Conservation (phyloP, 2,888 invertebrate species). For the Monoplex corrugatus region DNA sequence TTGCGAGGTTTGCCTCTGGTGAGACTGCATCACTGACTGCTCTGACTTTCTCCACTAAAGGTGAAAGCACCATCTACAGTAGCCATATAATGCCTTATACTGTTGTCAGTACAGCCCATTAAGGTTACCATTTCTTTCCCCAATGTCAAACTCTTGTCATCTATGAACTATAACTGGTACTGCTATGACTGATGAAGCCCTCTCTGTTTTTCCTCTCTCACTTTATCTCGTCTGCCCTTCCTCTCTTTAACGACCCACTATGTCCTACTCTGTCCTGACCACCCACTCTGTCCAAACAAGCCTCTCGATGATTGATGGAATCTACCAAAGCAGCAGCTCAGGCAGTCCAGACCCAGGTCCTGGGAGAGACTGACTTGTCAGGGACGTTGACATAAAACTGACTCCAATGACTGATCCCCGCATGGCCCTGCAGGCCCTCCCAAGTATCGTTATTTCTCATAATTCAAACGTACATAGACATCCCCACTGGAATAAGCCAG, state of each 20-base stretch:
- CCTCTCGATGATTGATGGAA: neutral
- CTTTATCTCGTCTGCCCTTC: neutral
- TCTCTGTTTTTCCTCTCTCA: neutral
- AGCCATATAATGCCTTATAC: too few relatives aligned
- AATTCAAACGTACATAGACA: too few relatives aligned
- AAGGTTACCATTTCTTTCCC: too few relatives aligned
- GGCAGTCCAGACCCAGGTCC: neutral
- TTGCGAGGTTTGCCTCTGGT: too few relatives aligned
- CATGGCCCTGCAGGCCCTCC: neutral
- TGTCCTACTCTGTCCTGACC: neutral
- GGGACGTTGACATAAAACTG: neutral
- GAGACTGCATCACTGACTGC: too few relatives aligned
- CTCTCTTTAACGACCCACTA: neutral
- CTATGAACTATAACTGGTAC: neutral
- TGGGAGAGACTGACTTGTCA: neutral
- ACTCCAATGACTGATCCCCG: neutral
- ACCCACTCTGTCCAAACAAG: neutral
- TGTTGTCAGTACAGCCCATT: too few relatives aligned
- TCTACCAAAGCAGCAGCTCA: constrained; percentile 2
- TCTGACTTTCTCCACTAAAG: too few relatives aligned
- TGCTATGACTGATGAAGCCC: too few relatives aligned
- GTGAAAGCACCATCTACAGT: too few relatives aligned
- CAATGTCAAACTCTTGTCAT: neutral
- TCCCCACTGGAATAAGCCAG: neutral
- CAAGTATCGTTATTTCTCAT: neutral